Base-by-base conservation (phyloP, 1,140 invertebrate species). In the Bombus polaris region DNA sequence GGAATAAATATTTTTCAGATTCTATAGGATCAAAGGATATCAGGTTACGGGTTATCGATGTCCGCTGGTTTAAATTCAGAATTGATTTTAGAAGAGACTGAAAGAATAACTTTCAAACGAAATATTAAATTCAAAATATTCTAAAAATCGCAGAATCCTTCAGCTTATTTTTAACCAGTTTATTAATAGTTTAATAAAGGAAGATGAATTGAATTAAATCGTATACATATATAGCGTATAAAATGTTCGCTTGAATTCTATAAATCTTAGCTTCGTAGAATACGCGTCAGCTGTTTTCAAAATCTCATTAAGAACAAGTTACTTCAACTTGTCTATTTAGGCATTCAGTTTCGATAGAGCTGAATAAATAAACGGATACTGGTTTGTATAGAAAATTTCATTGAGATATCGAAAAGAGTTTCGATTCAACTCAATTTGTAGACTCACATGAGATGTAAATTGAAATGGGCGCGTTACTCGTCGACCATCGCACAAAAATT, bases 401-500 rank as follows among this genome's bases (percentile, higher is more conserved):
- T 53, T 5, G 47, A 53, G 8, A 53, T n/a, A 9, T 13, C 1
- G 57, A 18, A 62, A 73, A 66, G 74, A 44, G 35, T 28, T 53
- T 65, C 73, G 47, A 53, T 59, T 28, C n/a, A n/a, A 35, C n/a
- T 39, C 35, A 32, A 70, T 75, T 81, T 82, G 65, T 75, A 47
- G 66, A 47, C 4, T 84, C 72, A n/a, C 82, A 70, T 72, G 65
- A 83, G 57, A 78, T 76, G 35, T 37, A 86, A 76, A 76, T 76
- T 86, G 44, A 62, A 86, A 72, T 37, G 35, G 32, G 42, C 32
- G 35, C 18, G 35, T 53, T 32, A 15, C 35, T 65, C 66, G 5
- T 77, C 44, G 35, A 12, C 39, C 0, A 18, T 39, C 10, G 77
- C 28, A 47, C 22, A 70, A 73, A 42, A 44, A 83, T 73, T 82